These are phyloP conservation scores for Cyphomyrus plagiostoma DNA, from an alignment of 2,113 vertebrate species.

Conservation along the genomic window DNA sequence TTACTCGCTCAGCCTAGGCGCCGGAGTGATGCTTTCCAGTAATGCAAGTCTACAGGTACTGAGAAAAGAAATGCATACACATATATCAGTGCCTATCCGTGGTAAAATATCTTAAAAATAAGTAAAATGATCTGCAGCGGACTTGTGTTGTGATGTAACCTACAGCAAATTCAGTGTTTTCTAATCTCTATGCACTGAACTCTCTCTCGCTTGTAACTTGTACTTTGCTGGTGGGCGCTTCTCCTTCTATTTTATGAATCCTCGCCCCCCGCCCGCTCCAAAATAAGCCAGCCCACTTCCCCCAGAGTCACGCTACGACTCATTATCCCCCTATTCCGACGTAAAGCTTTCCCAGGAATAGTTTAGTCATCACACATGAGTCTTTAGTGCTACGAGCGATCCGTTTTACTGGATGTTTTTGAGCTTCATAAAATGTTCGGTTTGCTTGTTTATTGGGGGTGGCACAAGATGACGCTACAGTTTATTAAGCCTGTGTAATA, in stretches of 20 bases:
- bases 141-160: background rate
- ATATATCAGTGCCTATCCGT: background rate
- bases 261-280: conserved; percentile 50
- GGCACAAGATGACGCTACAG: background rate
- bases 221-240: conserved; percentile 49
- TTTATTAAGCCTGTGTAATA: background rate
- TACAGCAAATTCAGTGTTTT: conserved; percentile 39
- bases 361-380: background rate
- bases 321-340: conserved; percentile 36
- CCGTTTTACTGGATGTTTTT: background rate
- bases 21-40: background rate
- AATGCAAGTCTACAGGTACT: background rate
- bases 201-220: conserved; percentile 45
- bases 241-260: conserved; percentile 73
- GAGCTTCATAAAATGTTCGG: background rate
- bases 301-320: conserved; percentile 6
- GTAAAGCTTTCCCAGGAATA: conserved; percentile 41
- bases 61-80: background rate
- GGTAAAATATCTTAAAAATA: background rate
- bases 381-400: conserved; percentile 28
- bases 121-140: background rate
- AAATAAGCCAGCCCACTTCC: conserved; percentile 74
- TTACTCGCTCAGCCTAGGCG: background rate
- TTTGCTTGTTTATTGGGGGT: background rate
- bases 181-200: conserved; percentile 38